Percentiles rank a stretch among this genome's conserved stretches.
Conservation (phyloP, 2,797 vertebrate species). For the Anguilla megastoma region DNA sequence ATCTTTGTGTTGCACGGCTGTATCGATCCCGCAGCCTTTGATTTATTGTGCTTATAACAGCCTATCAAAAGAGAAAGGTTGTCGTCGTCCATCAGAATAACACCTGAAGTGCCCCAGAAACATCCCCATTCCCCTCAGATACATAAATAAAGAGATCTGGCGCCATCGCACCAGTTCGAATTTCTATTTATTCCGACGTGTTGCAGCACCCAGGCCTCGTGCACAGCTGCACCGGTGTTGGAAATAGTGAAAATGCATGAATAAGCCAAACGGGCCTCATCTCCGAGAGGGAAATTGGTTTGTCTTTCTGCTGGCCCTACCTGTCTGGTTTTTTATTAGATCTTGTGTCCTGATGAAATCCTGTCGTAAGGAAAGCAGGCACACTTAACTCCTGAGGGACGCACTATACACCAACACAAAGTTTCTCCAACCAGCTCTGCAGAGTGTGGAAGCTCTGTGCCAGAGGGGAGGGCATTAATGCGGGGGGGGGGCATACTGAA, state of each 20-base stretch:
- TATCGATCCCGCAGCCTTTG: conserved; percentile 48
- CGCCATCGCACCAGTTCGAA: neutral
- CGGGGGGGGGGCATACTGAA: conserved; percentile 15
- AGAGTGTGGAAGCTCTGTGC: neutral
- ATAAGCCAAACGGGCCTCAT: conserved; percentile 8
- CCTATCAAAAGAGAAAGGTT: conserved; percentile 61
- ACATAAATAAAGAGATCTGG: conserved; percentile 12
- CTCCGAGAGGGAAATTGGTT: conserved; percentile 17
- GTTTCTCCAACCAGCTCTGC: neutral
- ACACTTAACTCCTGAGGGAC: neutral
- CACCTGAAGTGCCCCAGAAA: conserved; percentile 37
- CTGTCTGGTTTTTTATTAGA: neutral
- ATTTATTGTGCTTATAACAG: conserved; percentile 55
- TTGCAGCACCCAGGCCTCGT: neutral
- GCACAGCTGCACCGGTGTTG: neutral
- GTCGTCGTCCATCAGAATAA: conserved; percentile 57
- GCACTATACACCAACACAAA: neutral
- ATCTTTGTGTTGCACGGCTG: conserved; percentile 14
- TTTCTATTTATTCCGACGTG: conserved; percentile 1
- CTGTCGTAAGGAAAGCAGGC: neutral
- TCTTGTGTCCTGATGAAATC: conserved; percentile 8
- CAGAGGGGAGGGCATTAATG: neutral
- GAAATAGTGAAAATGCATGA: conserved; percentile 20
- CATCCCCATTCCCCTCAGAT: conserved; percentile 17
- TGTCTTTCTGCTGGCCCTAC: conserved; percentile 12